Conservation (phyloP, 2,797 vertebrate genomes). For the Cynopterus sphinx region DNA sequence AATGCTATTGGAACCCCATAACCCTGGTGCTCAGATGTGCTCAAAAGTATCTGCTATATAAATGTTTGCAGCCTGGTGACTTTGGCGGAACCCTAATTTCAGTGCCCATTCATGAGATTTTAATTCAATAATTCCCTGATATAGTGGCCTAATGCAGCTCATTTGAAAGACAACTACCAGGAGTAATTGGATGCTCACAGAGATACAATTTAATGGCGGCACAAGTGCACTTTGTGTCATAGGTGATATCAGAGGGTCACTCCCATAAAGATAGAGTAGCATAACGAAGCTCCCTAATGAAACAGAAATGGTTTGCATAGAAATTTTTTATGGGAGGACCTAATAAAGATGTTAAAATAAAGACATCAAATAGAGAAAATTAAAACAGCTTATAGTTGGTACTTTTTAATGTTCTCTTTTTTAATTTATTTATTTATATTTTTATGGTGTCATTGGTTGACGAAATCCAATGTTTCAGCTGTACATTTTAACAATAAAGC, state of each 20-base stretch:
- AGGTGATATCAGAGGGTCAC: background rate
- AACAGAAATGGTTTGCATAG: background rate
- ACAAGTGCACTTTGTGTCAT: background rate
- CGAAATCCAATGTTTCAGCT: too few species aligned
- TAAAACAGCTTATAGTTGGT: too few species aligned
- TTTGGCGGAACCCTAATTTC: background rate
- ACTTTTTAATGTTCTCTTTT: too few species aligned
- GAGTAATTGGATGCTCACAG: background rate
- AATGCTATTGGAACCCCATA: background rate
- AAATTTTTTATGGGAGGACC: background rate
- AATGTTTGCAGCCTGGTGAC: background rate
- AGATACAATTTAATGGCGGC: background rate
- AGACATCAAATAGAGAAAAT: background rate
- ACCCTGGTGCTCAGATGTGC: background rate
- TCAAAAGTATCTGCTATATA: background rate
- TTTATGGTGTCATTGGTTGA: too few species aligned
- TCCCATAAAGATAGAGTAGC: background rate
- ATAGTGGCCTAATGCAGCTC: background rate
- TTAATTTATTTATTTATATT: too few species aligned
- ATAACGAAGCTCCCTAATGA: background rate
- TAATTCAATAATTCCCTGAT: background rate
- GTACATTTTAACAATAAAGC: too few species aligned
- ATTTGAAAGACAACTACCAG: background rate
- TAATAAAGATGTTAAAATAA: background rate
- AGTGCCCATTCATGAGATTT: background rate